Conservation (phyloP, 1,140 invertebrate species). For the Eciton burchellii region DNA sequence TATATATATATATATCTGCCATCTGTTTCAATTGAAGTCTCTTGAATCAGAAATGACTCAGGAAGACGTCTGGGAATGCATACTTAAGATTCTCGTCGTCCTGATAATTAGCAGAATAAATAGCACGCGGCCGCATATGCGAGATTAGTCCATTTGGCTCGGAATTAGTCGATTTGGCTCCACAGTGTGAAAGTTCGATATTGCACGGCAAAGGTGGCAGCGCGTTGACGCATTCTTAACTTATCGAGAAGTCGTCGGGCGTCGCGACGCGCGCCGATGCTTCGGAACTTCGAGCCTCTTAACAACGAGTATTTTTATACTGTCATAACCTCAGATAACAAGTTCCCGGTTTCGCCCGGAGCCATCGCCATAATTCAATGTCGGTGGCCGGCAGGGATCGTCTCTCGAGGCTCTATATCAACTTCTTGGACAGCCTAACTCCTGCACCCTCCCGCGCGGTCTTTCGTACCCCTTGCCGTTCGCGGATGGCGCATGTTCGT, state of each 20-base stretch:
- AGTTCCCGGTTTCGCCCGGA: conserved; percentile 75
- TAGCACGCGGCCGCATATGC: no score
- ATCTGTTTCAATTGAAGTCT: background rate
- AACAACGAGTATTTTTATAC: conserved; percentile 80
- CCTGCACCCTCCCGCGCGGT: conserved; percentile 58
- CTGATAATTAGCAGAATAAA: background rate
- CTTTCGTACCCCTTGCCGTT: background rate
- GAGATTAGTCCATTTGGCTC: background rate
- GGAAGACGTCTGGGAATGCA: background rate
- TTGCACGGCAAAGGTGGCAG: no score
- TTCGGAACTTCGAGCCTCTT: conserved; percentile 64
- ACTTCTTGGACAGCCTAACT: conserved; percentile 73
- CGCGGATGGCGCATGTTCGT: background rate
- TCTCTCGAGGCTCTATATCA: conserved; percentile 80
- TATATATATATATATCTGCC: no score
- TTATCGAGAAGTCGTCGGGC: conserved; percentile 20
- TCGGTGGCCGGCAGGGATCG: conserved; percentile 67
- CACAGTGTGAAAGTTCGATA: background rate
- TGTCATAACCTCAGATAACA: conserved; percentile 80
- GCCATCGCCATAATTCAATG: conserved; percentile 80
- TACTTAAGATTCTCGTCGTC: background rate
- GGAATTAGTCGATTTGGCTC: no score
- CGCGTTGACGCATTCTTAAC: conserved; percentile 41
- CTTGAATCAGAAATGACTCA: background rate
- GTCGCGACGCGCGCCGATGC: conserved; percentile 51